These are phyloP conservation scores for Potamarius usumacintae DNA, from an alignment of 2,113 vertebrate genomes.

Conservation along the genomic window DNA sequence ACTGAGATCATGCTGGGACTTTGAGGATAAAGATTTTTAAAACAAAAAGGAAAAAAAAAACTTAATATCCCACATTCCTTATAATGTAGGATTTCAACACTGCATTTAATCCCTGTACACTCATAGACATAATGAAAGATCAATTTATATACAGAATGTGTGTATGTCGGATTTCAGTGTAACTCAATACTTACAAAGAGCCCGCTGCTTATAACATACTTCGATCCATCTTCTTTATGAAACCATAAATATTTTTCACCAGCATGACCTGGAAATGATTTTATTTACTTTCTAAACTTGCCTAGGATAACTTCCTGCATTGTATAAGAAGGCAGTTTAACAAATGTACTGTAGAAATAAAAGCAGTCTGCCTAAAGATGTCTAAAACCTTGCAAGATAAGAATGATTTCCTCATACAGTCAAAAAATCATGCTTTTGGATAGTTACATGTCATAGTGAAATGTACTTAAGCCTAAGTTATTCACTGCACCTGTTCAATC, in stretches of 20 bases:
- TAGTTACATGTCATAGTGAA: neutral
- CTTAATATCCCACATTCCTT: neutral
- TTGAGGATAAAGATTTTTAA: slow-evolving; percentile 6
- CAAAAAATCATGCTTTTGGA: neutral
- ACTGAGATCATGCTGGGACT: slow-evolving; percentile 12
- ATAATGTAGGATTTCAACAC: neutral
- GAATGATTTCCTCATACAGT: neutral
- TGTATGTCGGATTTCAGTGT: neutral
- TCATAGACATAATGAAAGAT: neutral
- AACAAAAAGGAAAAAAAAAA: neutral
- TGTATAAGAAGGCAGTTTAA: neutral
- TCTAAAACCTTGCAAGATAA: neutral
- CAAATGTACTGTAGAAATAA: neutral
- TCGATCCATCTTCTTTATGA: neutral
- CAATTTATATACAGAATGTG: neutral
- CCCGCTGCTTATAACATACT: neutral
- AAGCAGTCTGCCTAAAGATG: neutral
- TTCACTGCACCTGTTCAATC: no score
- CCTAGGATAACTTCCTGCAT: neutral
- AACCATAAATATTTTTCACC: neutral
- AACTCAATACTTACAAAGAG: neutral
- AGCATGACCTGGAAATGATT: neutral
- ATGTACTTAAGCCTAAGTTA: neutral
- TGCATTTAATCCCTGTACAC: neutral
- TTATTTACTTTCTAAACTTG: neutral